These are phyloP conservation scores for Megatriorchis doriae DNA, from an alignment of 2,113 vertebrate species.

Conservation along the genomic window DNA sequence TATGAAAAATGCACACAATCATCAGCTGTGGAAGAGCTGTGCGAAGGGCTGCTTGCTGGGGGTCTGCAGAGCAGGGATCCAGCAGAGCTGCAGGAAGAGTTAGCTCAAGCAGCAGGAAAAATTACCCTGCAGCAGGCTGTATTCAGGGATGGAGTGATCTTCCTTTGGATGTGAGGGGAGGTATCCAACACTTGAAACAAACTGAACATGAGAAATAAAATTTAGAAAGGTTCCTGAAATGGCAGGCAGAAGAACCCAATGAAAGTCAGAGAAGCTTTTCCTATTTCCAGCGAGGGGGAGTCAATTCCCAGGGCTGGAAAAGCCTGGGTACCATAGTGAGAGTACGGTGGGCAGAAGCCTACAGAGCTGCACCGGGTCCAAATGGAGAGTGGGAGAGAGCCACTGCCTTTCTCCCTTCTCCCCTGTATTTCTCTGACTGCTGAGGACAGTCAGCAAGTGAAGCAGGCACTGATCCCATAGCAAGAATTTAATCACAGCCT, in stretches of 20 bases:
- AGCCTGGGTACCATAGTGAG: background rate
- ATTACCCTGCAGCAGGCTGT: background rate
- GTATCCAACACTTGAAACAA: background rate
- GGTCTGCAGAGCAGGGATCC: background rate
- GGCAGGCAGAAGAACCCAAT: background rate
- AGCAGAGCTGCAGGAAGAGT: background rate
- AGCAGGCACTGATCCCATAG: background rate
- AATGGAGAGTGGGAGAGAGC: background rate
- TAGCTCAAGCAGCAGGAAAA: background rate
- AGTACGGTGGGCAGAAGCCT: accelerated
- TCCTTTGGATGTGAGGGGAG: background rate
- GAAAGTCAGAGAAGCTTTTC: background rate
- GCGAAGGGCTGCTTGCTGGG: background rate
- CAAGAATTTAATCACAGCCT: background rate
- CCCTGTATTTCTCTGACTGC: background rate
- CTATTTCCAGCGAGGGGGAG: background rate
- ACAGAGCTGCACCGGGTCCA: accelerated
- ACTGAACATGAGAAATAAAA: background rate
- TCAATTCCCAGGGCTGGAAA: background rate
- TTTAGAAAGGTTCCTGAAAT: background rate
- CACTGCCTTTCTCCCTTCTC: background rate
- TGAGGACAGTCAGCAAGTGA: background rate
- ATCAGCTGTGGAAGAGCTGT: background rate
- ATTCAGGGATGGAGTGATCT: background rate
- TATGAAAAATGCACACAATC: background rate